Percentiles rank a stretch among this genome's conserved stretches.
Evolutionary conservation across 2,797 vertebrate species (phyloP).

Genomic region (Anas georgica): DNA sequence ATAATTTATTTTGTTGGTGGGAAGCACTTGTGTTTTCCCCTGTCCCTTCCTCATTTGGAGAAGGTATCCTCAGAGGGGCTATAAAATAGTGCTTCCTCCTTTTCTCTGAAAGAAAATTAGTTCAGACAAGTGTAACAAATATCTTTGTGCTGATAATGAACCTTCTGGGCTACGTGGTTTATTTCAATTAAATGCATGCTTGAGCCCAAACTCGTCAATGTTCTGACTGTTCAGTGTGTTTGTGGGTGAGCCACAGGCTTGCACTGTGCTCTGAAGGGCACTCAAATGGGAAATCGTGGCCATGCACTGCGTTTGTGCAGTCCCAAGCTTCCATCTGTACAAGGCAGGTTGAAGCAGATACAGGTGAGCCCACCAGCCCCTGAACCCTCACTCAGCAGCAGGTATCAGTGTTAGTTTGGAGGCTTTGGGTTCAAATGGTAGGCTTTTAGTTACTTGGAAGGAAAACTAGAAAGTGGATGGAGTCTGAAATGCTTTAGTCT

Average conservation of each 20-base stretch:
- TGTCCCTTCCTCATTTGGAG: neutral
- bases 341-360: neutral
- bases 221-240: neutral
- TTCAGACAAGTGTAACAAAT: neutral
- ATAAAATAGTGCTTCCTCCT: neutral
- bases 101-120: neutral
- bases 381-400: neutral
- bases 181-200: neutral
- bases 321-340: neutral
- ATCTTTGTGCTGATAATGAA: neutral
- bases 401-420: neutral
- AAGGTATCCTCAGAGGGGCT: neutral
- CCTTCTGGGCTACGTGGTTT: fast-evolving
- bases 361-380: neutral
- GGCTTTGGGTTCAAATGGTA: neutral
- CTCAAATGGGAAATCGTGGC: neutral
- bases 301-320: fast-evolving
- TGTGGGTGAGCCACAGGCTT: neutral
- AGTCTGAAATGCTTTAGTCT: neutral
- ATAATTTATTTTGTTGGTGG: neutral
- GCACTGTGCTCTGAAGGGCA: fast-evolving
- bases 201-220: fast-evolving
- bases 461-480: neutral
- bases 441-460: neutral
- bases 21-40: neutral